Conservation (phyloP, 2,113 vertebrate genomes). For the Ceyx melanurus region DNA sequence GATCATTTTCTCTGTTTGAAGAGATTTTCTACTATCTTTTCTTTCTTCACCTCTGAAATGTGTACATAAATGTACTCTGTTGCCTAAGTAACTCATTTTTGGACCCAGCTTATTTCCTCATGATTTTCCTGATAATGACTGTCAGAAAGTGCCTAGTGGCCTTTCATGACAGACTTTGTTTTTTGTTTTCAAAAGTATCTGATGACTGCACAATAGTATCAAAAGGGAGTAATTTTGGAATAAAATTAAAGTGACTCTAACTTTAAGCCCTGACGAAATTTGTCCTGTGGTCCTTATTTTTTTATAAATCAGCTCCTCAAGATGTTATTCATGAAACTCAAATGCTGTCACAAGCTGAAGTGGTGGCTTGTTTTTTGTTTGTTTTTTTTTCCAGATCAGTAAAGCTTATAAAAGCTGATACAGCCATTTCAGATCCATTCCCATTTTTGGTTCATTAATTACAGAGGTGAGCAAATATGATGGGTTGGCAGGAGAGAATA, state of each 20-base stretch:
- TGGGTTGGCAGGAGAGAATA: background rate
- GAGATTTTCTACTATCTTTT: background rate
- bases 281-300: background rate
- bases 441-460: background rate
- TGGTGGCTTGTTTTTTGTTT: background rate
- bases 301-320: background rate
- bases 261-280: background rate
- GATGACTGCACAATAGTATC: background rate
- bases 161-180: background rate
- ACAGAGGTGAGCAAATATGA: background rate
- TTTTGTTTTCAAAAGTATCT: background rate
- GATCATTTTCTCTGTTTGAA: background rate
- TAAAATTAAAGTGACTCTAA: background rate
- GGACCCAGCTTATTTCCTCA: background rate
- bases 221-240: background rate
- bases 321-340: background rate
- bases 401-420: background rate
- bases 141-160: background rate
- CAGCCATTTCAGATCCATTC: background rate
- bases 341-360: background rate
- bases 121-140: background rate
- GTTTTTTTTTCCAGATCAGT: background rate
- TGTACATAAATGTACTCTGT: background rate
- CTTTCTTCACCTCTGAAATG: background rate
- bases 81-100: background rate